Base-by-base conservation (phyloP, 1,140 invertebrate species). In the Temnothorax longispinosus region DNA sequence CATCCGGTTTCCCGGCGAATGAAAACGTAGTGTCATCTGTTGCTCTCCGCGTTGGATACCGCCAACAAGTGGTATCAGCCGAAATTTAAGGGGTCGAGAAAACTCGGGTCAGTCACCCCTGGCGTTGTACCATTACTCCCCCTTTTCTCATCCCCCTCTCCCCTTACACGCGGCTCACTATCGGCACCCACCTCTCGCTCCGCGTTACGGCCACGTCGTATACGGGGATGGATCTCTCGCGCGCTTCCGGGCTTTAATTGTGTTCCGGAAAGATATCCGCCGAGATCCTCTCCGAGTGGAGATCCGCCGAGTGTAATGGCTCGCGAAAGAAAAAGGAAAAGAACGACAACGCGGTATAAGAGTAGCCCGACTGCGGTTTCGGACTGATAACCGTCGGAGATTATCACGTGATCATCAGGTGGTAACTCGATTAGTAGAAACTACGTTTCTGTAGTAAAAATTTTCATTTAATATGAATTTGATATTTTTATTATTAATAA, bases 61-160 rank as follows among this genome's bases (percentile, higher is more conserved):
- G 87, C 93, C 93, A 94, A 94, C 93, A 94, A 94, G 93, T 94
- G 93, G 93, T 92, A 91, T 92, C 88, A 86, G 86, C 88, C 90
- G 89, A 93, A 93, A 93, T 93, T 93, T 93, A 93, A 93, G 93
- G 92, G 92, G 89, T 90, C 88, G 92, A 90, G 89, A 90, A 90
- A 90, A 90, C 86, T 88, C 85, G 81, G 74, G 60, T 88, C 60
- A 56, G 60, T 60, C 71, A 76, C 38, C 44, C 75, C 75, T 67
- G 56, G 67, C 80, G 75, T 89, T 75, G 80, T 62, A 75, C 88
- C 69, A 58, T 88, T 88, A 74, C 84, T 41, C 21, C 54, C 85
- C 18, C 27, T 38, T n/a, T 7, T 41, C 6, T 11, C 60, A 10
- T 4, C 5, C 47, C 6, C 47, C 8, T 3, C 18, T 18, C 11